These are phyloP conservation scores for Busseola fusca DNA, from an alignment of 2,888 invertebrate genomes.

Conservation along the genomic window DNA sequence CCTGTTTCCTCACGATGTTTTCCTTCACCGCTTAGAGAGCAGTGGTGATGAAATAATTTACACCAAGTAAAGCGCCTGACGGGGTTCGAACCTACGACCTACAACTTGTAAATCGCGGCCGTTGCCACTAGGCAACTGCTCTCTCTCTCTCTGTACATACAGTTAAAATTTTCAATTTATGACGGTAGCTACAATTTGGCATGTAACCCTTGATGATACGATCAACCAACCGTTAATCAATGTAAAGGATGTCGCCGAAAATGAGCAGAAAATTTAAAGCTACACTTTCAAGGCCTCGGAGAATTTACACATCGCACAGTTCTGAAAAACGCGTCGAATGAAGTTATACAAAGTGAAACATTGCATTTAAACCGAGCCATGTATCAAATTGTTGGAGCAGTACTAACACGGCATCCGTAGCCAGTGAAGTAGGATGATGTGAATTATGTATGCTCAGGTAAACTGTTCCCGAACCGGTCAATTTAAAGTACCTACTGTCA, in stretches of 20 bases:
- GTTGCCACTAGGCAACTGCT: too few species aligned
- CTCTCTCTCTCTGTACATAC: too few species aligned
- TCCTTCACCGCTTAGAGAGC: too few species aligned
- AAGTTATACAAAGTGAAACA: constrained; percentile 36
- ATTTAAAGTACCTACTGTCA: constrained; percentile 23
- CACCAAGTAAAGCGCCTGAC: too few species aligned
- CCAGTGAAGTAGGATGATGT: constrained; percentile 65
- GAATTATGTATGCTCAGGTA: constrained; percentile 68
- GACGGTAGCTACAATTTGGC: neutral
- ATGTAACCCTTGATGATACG: neutral
- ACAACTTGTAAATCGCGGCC: too few species aligned
- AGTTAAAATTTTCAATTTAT: neutral
- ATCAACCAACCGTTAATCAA: constrained; percentile 24
- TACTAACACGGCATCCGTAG: constrained; percentile 24
- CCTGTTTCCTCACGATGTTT: too few species aligned
- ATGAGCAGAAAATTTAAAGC: too few species aligned
- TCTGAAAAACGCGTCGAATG: constrained; percentile 10
- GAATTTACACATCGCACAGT: constrained; percentile 1
- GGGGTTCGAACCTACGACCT: too few species aligned
- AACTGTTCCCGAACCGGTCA: constrained; percentile 42
- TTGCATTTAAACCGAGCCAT: constrained; percentile 24
- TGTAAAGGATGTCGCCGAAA: too few species aligned
- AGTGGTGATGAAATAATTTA: too few species aligned
- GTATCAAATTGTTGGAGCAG: constrained; percentile 34
- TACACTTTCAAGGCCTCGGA: too few species aligned